phyloP scores from a whole-genome alignment of 2,797 vertebrate species.

The Crenichthys baileyi region DNA sequence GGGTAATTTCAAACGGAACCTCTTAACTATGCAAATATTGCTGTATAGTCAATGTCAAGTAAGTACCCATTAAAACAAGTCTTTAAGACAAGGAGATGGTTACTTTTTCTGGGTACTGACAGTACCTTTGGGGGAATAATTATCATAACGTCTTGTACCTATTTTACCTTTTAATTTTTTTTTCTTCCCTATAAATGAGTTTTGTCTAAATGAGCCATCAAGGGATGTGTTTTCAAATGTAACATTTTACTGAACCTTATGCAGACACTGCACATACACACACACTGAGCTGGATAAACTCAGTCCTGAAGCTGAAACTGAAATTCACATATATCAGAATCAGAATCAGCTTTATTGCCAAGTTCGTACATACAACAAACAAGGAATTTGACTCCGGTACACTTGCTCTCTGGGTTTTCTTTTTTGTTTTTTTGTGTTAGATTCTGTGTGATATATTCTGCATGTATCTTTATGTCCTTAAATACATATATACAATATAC shows the following conservation, averaged over 20 bases:
- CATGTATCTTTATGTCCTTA: too few species aligned
- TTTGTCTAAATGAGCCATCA: conserved; percentile 21
- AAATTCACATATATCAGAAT: conserved; percentile 12
- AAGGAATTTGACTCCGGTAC: too few species aligned
- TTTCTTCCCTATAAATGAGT: conserved; percentile 5
- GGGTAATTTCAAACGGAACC: not conserved
- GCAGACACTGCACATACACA: conserved; percentile 10
- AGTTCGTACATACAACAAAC: too few species aligned
- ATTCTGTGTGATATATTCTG: too few species aligned
- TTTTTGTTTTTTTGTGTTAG: too few species aligned
- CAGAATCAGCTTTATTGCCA: too few species aligned
- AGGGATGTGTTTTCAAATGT: conserved; percentile 42
- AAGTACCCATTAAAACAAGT: conserved; percentile 5
- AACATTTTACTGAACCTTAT: conserved; percentile 21
- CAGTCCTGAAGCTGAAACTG: conserved; percentile 16
- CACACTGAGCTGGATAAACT: conserved; percentile 4
- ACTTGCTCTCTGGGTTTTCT: too few species aligned
- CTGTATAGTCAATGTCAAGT: not conserved
- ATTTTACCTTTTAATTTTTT: conserved; percentile 27
- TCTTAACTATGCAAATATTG: conserved; percentile 3
- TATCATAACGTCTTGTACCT: conserved; percentile 32
- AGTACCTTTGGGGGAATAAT: conserved; percentile 29
- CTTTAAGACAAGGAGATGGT: conserved; percentile 10
- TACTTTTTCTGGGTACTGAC: conserved; percentile 26
- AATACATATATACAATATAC: too few species aligned